Conservation (phyloP, 2,888 invertebrate species). For the Meghimatium bilineatum region DNA sequence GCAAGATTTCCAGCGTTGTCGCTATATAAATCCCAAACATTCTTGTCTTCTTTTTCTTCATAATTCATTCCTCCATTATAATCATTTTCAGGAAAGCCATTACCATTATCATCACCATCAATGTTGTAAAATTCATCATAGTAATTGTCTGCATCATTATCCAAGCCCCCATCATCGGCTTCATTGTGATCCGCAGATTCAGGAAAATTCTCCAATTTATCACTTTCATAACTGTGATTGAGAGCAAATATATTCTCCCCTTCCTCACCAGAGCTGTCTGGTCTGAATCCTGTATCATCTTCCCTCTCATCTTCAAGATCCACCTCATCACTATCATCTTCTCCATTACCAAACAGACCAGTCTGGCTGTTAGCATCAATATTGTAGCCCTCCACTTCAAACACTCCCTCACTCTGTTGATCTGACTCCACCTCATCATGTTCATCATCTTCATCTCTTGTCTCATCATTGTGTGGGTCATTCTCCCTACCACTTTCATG, state of each 20-base stretch:
- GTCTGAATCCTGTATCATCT: conserved; percentile 16
- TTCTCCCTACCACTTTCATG: conserved; percentile 8
- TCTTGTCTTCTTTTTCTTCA: not conserved
- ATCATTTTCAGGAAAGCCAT: conserved; percentile 14
- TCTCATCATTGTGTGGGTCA: not conserved
- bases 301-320: conserved; percentile 37
- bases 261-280: conserved; percentile 9
- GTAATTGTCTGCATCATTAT: conserved; percentile 38
- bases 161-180: conserved; percentile 20
- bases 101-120: conserved; percentile 35
- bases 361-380: conserved; percentile 42
- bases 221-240: conserved; percentile 18
- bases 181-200: not conserved
- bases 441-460: conserved; percentile 24
- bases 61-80: not conserved
- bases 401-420: conserved; percentile 37
- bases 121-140: conserved; percentile 50
- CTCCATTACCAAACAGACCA: conserved; percentile 47
- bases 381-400: conserved; percentile 37
- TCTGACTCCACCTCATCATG: conserved; percentile 27
- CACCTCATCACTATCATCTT: conserved; percentile 48
- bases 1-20: conserved; percentile 8
- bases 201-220: not conserved
- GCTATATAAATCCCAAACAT: conserved; percentile 28
- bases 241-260: not conserved